Evolutionary conservation across 2,797 vertebrate species (phyloP).

Genomic region (Salmo trutta): DNA sequence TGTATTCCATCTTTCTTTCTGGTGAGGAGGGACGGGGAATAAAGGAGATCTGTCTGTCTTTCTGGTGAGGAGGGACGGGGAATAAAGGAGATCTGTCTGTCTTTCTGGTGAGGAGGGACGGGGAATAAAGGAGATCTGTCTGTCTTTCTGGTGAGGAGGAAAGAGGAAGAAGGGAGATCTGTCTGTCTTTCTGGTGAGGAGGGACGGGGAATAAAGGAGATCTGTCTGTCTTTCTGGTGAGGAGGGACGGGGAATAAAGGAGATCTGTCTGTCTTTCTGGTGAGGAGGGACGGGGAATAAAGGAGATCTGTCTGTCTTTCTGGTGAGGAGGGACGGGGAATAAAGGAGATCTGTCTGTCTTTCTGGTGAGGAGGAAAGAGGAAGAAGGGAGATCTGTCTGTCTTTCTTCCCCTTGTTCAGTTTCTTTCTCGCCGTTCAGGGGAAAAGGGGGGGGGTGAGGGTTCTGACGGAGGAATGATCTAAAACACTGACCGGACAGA

Average conservation of each 20-base stretch:
- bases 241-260: not conserved
- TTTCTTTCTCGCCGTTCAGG: not conserved
- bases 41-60: constrained; percentile 28
- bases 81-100: not conserved
- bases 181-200: not conserved
- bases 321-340: not conserved
- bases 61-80: no score
- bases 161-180: not conserved
- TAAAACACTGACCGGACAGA: constrained; percentile 77
- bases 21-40: no score
- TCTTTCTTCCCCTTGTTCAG: no score
- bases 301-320: not conserved
- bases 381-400: constrained; percentile 16
- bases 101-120: not conserved
- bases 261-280: not conserved
- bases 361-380: not conserved
- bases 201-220: not conserved
- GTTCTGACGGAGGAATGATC: constrained; percentile 34
- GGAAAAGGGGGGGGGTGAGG: not conserved
- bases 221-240: not conserved
- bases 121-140: not conserved
- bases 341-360: constrained; percentile 15
- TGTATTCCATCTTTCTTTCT: not conserved
- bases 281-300: not conserved
- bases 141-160: no score